Percentiles rank a stretch among this genome's conserved stretches.
Conservation (phyloP, 1,140 invertebrate genomes). For the Kradibia gibbosae region DNA sequence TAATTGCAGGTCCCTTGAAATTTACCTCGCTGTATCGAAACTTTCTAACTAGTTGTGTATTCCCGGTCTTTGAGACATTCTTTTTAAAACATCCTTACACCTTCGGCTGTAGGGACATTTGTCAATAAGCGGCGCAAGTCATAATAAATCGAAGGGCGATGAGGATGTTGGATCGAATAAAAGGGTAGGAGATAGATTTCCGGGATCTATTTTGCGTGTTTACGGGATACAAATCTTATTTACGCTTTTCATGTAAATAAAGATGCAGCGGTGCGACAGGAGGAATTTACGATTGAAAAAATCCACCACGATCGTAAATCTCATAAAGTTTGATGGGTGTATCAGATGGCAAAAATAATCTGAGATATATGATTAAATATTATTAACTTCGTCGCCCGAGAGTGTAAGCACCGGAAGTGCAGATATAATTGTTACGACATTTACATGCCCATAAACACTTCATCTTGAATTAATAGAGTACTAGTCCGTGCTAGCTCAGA, state of each 20-base stretch:
- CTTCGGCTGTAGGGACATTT: not conserved
- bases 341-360: conserved; percentile 13
- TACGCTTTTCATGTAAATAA: not conserved
- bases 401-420: not conserved
- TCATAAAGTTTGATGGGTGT: not conserved
- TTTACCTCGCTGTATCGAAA: conserved; percentile 15
- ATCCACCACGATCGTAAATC: conserved; percentile 27
- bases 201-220: conserved; percentile 31
- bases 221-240: conserved; percentile 26
- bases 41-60: conserved; percentile 42
- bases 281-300: conserved; percentile 25
- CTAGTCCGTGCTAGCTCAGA: not conserved
- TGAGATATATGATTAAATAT: conserved; percentile 33
- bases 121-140: not conserved
- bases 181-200: not conserved
- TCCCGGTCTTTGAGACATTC: not conserved
- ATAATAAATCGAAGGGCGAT: not conserved
- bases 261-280: conserved; percentile 25
- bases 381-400: conserved; percentile 29
- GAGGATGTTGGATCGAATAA: not conserved
- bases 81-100: not conserved
- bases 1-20: conserved; percentile 38
- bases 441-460: conserved; percentile 14
- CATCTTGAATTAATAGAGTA: not conserved
- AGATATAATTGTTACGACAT: not conserved